phyloP scores from a whole-genome alignment of 1,140 invertebrate species.

The Cylas formicarius region DNA sequence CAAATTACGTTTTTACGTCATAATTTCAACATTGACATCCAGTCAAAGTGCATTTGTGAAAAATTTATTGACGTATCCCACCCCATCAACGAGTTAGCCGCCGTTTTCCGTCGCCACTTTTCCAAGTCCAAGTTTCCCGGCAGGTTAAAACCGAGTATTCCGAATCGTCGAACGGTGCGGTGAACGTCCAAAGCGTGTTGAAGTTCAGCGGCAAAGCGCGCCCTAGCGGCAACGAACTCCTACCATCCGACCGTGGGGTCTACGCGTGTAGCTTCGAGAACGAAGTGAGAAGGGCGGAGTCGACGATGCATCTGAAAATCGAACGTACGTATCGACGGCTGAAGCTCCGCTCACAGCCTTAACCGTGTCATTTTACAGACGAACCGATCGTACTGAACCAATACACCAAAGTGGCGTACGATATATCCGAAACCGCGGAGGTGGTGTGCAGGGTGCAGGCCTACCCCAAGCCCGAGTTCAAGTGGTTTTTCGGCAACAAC shows the following conservation, averaged over 20 bases:
- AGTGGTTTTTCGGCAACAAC: slow-evolving; percentile 78
- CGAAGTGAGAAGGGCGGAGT: slow-evolving; percentile 77
- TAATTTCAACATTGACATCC: no score
- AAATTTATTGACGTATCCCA: no score
- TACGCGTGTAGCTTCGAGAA: slow-evolving; percentile 87
- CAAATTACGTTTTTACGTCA: no score
- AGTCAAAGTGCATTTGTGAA: no score
- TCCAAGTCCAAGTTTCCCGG: no score
- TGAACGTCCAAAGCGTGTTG: slow-evolving; percentile 75
- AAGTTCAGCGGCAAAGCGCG: slow-evolving; percentile 70
- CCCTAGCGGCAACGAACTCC: slow-evolving; percentile 64
- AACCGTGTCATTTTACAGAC: slow-evolving; percentile 50
- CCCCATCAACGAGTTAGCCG: no score
- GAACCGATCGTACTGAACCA: slow-evolving; percentile 77
- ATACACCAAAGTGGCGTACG: slow-evolving; percentile 83
- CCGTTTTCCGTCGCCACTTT: no score
- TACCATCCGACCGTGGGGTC: slow-evolving; percentile 75
- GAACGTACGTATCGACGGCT: slow-evolving; percentile 86
- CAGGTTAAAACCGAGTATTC: slow-evolving; percentile 63
- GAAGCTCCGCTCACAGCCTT: no score
- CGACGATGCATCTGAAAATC: slow-evolving; percentile 80
- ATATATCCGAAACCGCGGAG: slow-evolving; percentile 73
- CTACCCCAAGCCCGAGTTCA: slow-evolving; percentile 85
- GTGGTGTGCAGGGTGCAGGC: slow-evolving; percentile 84
- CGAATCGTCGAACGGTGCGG: slow-evolving; percentile 66